phyloP scores from a whole-genome alignment of 2,888 invertebrate genomes.

The Prosopocoilus inquinatus region DNA sequence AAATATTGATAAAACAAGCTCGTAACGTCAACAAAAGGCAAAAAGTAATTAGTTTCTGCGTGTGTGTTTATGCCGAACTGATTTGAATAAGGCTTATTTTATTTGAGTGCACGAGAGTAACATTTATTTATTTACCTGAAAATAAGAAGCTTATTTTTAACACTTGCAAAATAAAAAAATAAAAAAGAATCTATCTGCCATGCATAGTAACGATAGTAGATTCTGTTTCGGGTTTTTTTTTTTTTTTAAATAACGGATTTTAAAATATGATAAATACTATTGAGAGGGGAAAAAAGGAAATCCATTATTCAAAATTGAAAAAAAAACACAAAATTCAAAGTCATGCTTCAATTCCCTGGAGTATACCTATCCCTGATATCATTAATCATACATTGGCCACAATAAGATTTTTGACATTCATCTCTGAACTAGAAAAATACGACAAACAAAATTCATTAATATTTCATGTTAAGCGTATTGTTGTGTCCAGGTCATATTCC shows the following conservation, averaged over 20 bases:
- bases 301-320: conserved; percentile 31
- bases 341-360: conserved; percentile 47
- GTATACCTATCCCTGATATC: conserved; percentile 41
- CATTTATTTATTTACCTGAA: too few relatives aligned
- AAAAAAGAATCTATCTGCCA: conserved; percentile 43
- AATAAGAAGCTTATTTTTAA: too few relatives aligned
- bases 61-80: too few relatives aligned
- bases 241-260: neutral
- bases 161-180: too few relatives aligned
- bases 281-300: conserved; percentile 12
- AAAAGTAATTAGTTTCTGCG: too few relatives aligned
- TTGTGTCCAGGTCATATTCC: neutral
- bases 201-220: conserved; percentile 41
- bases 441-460: conserved; percentile 53
- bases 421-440: conserved; percentile 43
- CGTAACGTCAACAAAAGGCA: too few relatives aligned
- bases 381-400: conserved; percentile 52
- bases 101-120: too few relatives aligned
- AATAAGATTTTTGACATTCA: conserved; percentile 49
- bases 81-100: too few relatives aligned
- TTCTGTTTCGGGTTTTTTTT: conserved; percentile 28
- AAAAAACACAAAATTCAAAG: conserved; percentile 37
- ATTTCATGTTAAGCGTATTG: conserved; percentile 54
- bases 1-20: too few relatives aligned
- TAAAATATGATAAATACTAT: conserved; percentile 10